Evolutionary conservation across 2,888 invertebrate species (phyloP), one percentile per base, ranked within the genome.

Genomic region (Bibio marci): DNA sequence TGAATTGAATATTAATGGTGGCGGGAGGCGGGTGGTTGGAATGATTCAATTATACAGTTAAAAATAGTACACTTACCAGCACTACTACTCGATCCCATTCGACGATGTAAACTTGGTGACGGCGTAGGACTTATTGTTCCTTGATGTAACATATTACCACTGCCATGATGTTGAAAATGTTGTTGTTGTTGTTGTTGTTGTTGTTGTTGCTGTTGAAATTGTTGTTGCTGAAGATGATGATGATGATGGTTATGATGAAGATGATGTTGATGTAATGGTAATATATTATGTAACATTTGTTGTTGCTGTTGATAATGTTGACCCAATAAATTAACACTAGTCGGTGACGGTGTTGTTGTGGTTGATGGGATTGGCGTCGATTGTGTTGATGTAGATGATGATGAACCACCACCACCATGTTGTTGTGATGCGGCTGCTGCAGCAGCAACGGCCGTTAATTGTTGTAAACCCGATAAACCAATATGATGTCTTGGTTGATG

Each of bases 401-500:
- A 22, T 22, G 22, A 60, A 50, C 22, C 22, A 22, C 22, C 22
- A 22, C 4, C 22, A 22, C 4, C 8, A 8, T 76, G 74, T 37
- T 85, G 72, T 22, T 22, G 22, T 22, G 86, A 54, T 87, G 85
- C 6, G 85, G 88, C 39, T 87, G 71, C 10, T 8, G 22, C 4
- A 22, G 22, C 22, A 4, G 22, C 22, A 22, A 8, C 22, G 8
- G 22, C 22, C 8, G 22, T 22, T 22, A 22, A 22, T 22, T 22
- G 22, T 22, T 22, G 22, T 22, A 22, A 22, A 6, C 22, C 22
- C 4, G 22, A 22, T 22, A 22, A 22, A 6, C 22, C 22, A 8
- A 50, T 45, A 33, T 50, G 61, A 50, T 76, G 74, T 37, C 85
- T 72, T 1, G 90, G 86, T 55, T 88, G 86, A 54, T 87, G 85